Evolutionary conservation across 2,113 vertebrate genomes (phyloP).

Genomic region (Sarotherodon lohbergeri): DNA sequence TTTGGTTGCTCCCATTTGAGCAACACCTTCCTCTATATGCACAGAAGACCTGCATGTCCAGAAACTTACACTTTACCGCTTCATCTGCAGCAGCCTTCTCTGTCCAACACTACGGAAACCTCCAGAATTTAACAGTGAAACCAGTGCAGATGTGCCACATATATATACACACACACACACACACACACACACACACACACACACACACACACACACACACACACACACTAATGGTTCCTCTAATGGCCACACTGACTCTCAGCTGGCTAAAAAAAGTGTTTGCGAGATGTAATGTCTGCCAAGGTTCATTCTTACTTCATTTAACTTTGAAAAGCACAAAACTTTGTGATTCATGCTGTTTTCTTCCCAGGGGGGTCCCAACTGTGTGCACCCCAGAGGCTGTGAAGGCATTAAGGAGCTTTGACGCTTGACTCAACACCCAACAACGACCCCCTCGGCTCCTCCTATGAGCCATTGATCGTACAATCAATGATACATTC

Average conservation of each 20-base stretch:
- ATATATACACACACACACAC: too few species aligned
- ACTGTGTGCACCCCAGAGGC: not conserved
- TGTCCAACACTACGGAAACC: not conserved
- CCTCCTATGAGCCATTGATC: conserved; percentile 1
- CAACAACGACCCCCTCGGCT: not conserved
- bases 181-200: not conserved
- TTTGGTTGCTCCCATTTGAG: not conserved
- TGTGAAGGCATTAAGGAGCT: not conserved
- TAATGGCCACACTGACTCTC: not conserved
- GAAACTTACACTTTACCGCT: not conserved
- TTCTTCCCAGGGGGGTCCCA: not conserved
- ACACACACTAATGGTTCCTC: not conserved
- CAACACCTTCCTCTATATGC: not conserved
- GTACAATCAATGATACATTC: conserved; percentile 12
- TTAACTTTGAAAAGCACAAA: not conserved
- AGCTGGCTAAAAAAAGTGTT: not conserved
- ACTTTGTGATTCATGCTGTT: not conserved
- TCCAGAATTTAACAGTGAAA: not conserved
- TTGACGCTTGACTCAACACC: not conserved
- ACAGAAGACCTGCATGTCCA: not conserved
- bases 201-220: not conserved
- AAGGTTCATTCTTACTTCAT: not conserved
- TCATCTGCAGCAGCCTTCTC: not conserved
- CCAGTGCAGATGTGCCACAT: not conserved
- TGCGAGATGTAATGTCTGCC: not conserved